A percentile compares a stretch with the other conserved stretches of the same genome.
Evolutionary conservation across 2,888 invertebrate genomes (phyloP).

Genomic region (Dilophus febrilis): DNA sequence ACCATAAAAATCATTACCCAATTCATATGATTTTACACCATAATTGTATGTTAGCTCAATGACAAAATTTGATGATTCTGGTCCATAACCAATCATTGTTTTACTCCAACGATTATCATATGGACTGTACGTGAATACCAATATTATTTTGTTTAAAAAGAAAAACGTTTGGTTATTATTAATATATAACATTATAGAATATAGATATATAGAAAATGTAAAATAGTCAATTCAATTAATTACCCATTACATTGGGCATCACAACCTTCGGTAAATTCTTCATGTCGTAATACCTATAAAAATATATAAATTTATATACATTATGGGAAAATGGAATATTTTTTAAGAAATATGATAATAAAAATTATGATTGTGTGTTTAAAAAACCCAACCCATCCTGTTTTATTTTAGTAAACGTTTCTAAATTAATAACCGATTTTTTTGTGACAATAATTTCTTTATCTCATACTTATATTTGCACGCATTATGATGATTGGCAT

Average conservation of each 20-base stretch:
- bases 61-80: constrained; percentile 88
- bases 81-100: constrained; percentile 97
- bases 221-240: constrained; percentile 12
- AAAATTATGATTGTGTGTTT: too few species aligned
- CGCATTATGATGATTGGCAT: too few species aligned
- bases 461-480: too few species aligned
- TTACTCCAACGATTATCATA: constrained; percentile 98
- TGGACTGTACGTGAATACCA: constrained; percentile 41
- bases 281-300: constrained; percentile 73
- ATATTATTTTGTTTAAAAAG: background rate
- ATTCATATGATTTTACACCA: constrained; percentile 68
- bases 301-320: too few species aligned
- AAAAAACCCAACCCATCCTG: too few species aligned
- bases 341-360: too few species aligned
- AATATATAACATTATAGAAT: too few species aligned
- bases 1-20: constrained; percentile 84
- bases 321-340: too few species aligned
- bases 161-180: background rate
- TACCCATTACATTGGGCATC: constrained; percentile 96
- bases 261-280: constrained; percentile 94
- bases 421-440: too few species aligned
- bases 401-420: too few species aligned
- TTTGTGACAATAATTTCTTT: too few species aligned
- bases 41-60: constrained; percentile 97
- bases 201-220: constrained; percentile 1